These are phyloP conservation scores for Thaumatotibia leucotreta DNA, from an alignment of 1,140 invertebrate species.

Conservation along the genomic window DNA sequence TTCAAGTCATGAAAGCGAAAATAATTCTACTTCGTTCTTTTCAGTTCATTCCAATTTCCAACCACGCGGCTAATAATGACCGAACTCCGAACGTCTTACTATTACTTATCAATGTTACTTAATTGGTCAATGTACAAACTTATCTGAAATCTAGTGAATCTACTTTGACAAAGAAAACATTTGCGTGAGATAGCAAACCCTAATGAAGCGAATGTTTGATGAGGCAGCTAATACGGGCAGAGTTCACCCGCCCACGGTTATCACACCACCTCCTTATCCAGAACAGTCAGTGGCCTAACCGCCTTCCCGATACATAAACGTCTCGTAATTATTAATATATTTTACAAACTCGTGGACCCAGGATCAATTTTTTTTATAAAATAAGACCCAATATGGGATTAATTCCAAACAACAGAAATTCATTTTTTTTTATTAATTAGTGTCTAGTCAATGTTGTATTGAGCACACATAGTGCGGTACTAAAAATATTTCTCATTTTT, in stretches of 20 bases:
- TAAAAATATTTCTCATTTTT: not conserved
- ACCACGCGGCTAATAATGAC: too few relatives aligned
- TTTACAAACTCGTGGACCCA: not conserved
- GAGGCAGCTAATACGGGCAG: not conserved
- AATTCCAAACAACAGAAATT: not conserved
- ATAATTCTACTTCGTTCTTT: too few relatives aligned
- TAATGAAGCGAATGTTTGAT: not conserved
- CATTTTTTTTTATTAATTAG: not conserved
- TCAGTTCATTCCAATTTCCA: too few relatives aligned
- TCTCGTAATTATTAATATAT: not conserved
- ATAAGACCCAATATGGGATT: not conserved
- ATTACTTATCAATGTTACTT: too few relatives aligned
- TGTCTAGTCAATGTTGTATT: not conserved
- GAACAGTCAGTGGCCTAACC: slow-evolving; percentile 11
- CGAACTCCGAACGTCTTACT: too few relatives aligned
- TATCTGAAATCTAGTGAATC: too few relatives aligned
- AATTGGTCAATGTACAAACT: too few relatives aligned
- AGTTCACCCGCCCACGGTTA: not conserved
- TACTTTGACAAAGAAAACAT: not conserved
- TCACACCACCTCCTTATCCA: slow-evolving; percentile 8
- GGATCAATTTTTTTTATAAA: not conserved
- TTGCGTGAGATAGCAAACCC: not conserved
- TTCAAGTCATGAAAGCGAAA: too few relatives aligned
- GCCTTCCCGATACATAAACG: not conserved
- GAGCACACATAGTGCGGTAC: not conserved